Evolutionary conservation across 2,113 vertebrate genomes (phyloP).

Genomic region (Zootoca vivipara): DNA sequence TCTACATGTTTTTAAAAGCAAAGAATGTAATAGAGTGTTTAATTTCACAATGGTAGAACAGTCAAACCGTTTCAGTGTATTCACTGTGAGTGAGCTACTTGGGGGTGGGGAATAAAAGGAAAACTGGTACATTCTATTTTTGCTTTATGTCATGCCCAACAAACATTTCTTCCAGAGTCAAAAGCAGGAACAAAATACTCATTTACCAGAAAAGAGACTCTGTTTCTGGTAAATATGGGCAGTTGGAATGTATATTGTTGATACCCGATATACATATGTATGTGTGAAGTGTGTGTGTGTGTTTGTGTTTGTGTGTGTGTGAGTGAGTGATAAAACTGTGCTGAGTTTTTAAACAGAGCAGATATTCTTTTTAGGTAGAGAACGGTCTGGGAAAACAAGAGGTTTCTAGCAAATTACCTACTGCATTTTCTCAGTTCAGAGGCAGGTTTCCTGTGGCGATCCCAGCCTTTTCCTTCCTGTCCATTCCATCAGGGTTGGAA

Average conservation of each 20-base stretch:
- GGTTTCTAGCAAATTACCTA: constrained; percentile 1
- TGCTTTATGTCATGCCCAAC: background rate
- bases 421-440: constrained; percentile 5
- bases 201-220: background rate
- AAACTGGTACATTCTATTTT: background rate
- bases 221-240: background rate
- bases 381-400: constrained; percentile 6
- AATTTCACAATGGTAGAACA: background rate
- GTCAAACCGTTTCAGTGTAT: background rate
- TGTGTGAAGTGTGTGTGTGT: too few relatives aligned
- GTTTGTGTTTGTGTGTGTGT: too few relatives aligned
- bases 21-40: background rate
- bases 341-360: background rate
- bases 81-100: too few relatives aligned
- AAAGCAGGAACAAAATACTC: background rate
- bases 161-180: background rate
- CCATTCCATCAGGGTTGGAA: background rate
- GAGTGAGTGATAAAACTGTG: background rate
- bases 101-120: background rate
- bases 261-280: background rate
- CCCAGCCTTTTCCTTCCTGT: constrained; percentile 66
- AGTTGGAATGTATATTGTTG: background rate
- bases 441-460: constrained; percentile 48
- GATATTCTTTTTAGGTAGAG: background rate
- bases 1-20: background rate